Percentiles rank a stretch among this genome's conserved stretches.
Evolutionary conservation across 2,797 vertebrate genomes (phyloP).

Genomic region (Clamator glandarius): DNA sequence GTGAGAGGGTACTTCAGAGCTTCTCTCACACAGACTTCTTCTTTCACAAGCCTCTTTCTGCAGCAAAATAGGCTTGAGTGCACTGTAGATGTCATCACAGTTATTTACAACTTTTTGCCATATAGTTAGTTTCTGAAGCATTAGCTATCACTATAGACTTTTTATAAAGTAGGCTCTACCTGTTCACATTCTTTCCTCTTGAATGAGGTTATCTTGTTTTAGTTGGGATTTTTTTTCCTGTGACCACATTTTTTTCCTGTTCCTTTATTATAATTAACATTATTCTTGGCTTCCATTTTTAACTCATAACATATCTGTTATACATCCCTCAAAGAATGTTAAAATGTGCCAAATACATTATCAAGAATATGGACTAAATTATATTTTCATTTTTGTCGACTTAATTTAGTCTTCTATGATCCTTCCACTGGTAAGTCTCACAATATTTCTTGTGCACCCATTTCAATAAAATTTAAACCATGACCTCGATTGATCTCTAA

Average conservation of each 20-base stretch:
- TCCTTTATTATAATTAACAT: slow-evolving; percentile 38
- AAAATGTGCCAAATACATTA: slow-evolving; percentile 55
- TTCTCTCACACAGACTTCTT: not conserved
- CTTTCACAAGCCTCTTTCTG: not conserved
- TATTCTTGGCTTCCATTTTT: slow-evolving; percentile 40
- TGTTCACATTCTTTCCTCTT: not conserved
- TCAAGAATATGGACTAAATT: slow-evolving; percentile 56
- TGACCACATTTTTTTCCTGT: not conserved
- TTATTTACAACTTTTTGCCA: not conserved
- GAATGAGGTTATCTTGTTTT: not conserved
- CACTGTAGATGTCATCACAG: not conserved
- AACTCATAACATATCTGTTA: slow-evolving; percentile 16
- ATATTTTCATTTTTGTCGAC: slow-evolving; percentile 63
- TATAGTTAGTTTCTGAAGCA: not conserved
- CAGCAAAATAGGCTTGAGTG: not conserved
- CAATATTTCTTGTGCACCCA: slow-evolving; percentile 16
- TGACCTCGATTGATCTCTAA: not conserved
- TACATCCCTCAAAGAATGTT: slow-evolving; percentile 53
- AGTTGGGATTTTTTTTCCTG: not conserved
- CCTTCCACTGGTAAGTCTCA: slow-evolving; percentile 33
- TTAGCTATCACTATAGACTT: not conserved
- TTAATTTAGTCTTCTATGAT: slow-evolving; percentile 65
- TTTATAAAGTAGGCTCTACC: not conserved
- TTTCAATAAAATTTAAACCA: slow-evolving; percentile 36
- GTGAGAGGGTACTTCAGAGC: not conserved